Percentiles rank a stretch among this genome's conserved stretches.
phyloP scores from a whole-genome alignment of 2,113 vertebrate genomes.

The Heloderma charlesbogerti region DNA sequence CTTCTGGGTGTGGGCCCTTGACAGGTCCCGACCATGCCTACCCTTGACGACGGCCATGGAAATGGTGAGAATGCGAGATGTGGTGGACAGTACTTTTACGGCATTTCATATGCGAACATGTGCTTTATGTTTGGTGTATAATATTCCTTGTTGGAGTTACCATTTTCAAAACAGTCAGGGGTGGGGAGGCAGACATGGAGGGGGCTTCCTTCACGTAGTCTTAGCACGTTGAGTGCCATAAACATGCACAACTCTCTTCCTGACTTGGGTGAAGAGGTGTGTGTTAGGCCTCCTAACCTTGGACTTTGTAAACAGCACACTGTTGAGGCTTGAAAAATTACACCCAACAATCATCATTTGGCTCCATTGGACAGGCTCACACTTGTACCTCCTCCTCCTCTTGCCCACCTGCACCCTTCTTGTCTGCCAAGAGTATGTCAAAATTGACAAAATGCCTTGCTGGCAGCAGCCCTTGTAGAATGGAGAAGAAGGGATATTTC shows the following conservation, averaged over 20 bases:
- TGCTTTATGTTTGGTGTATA: background rate
- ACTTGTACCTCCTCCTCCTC: background rate
- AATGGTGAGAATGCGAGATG: background rate
- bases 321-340: slow-evolving; percentile 22
- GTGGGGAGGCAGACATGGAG: background rate
- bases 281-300: background rate
- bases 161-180: background rate
- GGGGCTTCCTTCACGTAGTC: background rate
- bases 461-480: background rate
- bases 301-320: background rate
- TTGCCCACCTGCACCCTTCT: slow-evolving; percentile 14
- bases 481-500: background rate
- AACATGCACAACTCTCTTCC: background rate
- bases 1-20: no score
- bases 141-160: background rate
- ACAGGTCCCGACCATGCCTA: no score
- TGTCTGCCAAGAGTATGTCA: background rate
- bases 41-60: no score
- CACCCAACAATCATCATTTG: background rate
- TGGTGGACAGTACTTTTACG: background rate
- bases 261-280: background rate
- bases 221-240: background rate
- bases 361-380: background rate
- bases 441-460: background rate
- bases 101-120: background rate